These are phyloP conservation scores for cat (Felis catus) DNA, from an alignment of 2,113 vertebrate genomes.

Conservation along the genomic window F.catus_Fca126_mat1.0 CM031412.1:227935001-227935500, in stretches of 20 bases:
- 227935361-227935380: not conserved
- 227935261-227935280: not conserved
- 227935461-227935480: not conserved
- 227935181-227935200: not conserved
- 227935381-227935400: not conserved
- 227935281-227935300: not conserved
- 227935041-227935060: not conserved
- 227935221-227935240: not conserved
- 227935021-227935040: not conserved
- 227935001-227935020: not conserved
- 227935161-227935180: not conserved
- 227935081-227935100: not conserved
- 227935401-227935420: not conserved
- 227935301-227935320: not conserved
- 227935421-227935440: not conserved
- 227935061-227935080: not conserved
- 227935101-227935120: not conserved
- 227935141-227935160: not conserved
- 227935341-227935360: not conserved
- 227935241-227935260: not conserved
- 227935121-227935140: not conserved
- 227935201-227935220: not conserved
- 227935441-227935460: not conserved
- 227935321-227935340: not conserved
- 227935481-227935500: not conserved